Base-by-base conservation (phyloP, 1,140 invertebrate species). In the Conus ventricosus region DNA sequence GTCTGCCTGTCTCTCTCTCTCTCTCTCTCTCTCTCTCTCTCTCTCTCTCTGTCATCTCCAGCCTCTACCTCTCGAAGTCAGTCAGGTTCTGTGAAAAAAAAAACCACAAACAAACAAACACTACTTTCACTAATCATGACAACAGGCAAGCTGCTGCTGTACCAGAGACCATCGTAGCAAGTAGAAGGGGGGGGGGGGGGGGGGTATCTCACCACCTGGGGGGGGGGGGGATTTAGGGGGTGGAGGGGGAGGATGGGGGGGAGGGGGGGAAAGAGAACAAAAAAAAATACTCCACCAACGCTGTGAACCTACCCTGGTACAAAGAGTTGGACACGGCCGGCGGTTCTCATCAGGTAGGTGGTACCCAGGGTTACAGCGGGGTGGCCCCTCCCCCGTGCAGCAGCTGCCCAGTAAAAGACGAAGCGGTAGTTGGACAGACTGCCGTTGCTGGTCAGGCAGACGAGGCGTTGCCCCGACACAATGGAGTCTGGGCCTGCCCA, bases 351-450 rank as follows among this genome's bases (percentile, higher is more conserved):
- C 27, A 95, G 88, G 87, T 95, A 95, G 3, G 93, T 93, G 27
- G 92, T 91, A 17, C 93, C 94, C 3, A 95, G 90, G 95, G 95
- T 89, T 94, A 95, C 7, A 99, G 96, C 0, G 98, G 97, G 1
- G 97, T 96, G 23, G 98, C 98, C 55, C 98, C 98, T 93, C 97
- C 98, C 20, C 98, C 98, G 78, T 99, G 96, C 86, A 99, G 96
- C 87, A 99, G 95, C 95, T 99, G 98, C 87, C 97, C 98, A 96
- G 95, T 99, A 99, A 89, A 99, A 93, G 90, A 95, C 91, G 87
- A 92, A 94, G 88, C 95, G 95, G 91, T 95, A 96, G 71, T 94
- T 39, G 39, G 94, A 94, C 13, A 96, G 90, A 88, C 91, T 6
- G 85, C 84, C 39, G 90, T 17, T 78, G 55, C 80, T 39, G 92